A percentile compares a stretch with the other conserved stretches of the same genome.
Evolutionary conservation across 2,888 invertebrate species (phyloP).

Genomic region (Epinotia demarniana): DNA sequence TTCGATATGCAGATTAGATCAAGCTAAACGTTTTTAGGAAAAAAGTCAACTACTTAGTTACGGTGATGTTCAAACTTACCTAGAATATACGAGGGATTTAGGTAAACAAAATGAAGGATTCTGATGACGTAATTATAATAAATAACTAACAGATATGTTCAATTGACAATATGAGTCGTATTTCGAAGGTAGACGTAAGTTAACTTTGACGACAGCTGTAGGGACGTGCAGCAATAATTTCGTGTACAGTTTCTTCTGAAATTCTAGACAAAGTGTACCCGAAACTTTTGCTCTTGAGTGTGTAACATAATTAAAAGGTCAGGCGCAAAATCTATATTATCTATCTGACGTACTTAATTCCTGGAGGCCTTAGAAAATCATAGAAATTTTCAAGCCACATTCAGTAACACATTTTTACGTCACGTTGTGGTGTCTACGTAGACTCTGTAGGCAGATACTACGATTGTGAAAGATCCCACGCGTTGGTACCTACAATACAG

Average conservation of each 20-base stretch:
- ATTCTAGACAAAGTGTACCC: too few species aligned
- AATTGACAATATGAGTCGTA: not conserved
- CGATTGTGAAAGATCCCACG: not conserved
- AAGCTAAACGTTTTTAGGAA: constrained; percentile 13
- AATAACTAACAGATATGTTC: not conserved
- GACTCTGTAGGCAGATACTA: too few species aligned
- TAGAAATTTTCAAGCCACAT: too few species aligned
- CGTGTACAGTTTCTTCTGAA: too few species aligned
- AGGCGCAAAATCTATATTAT: too few species aligned
- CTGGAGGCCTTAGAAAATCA: not conserved
- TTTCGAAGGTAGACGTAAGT: not conserved
- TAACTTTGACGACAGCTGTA: not conserved
- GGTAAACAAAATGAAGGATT: not conserved
- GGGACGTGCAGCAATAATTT: not conserved
- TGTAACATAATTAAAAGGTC: not conserved
- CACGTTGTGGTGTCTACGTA: too few species aligned
- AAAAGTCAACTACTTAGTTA: not conserved
- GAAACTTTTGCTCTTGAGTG: too few species aligned
- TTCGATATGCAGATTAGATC: constrained; percentile 42
- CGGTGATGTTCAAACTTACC: not conserved
- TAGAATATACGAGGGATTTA: not conserved
- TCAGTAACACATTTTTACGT: too few species aligned
- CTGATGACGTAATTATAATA: not conserved
- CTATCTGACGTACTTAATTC: not conserved
- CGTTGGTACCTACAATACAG: not conserved